phyloP scores from a whole-genome alignment of 30 jellyfish, hydroid and myxozoan species.

The Hydractinia echinata region DNA sequence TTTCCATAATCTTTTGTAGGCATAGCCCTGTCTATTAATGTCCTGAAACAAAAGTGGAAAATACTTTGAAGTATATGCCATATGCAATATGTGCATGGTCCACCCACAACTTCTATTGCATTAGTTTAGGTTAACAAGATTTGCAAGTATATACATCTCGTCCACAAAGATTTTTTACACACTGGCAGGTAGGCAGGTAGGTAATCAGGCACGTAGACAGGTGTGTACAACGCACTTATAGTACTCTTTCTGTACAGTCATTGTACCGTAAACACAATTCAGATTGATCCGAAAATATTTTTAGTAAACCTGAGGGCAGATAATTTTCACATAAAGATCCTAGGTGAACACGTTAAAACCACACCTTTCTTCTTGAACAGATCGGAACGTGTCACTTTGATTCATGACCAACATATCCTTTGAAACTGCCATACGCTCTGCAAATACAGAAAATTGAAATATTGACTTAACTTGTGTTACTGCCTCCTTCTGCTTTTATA shows the following conservation, averaged over 20 bases:
- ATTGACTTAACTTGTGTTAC: neutral
- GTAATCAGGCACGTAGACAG: no score
- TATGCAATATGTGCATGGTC: no score
- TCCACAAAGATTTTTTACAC: no score
- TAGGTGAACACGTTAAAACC: neutral
- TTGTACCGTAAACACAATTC: neutral
- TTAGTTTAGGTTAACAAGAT: no score
- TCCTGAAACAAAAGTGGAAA: slow-evolving; percentile 31
- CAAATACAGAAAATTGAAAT: neutral
- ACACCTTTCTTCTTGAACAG: slow-evolving; percentile 66
- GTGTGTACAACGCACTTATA: no score
- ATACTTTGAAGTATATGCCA: neutral
- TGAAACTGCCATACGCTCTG: slow-evolving; percentile 46
- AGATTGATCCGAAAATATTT: no score
- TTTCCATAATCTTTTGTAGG: slow-evolving; percentile 86
- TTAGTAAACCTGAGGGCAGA: no score
- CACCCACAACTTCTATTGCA: no score
- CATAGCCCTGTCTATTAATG: slow-evolving; percentile 77
- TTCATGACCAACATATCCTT: slow-evolving; percentile 71
- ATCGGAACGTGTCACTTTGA: slow-evolving; percentile 66
- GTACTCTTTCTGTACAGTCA: no score
- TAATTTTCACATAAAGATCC: neutral
- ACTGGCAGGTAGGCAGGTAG: no score
- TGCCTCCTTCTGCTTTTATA: no score
- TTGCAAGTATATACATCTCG: no score